phyloP scores from a whole-genome alignment of 2,888 invertebrate species.

The Leptopilina myrica region DNA sequence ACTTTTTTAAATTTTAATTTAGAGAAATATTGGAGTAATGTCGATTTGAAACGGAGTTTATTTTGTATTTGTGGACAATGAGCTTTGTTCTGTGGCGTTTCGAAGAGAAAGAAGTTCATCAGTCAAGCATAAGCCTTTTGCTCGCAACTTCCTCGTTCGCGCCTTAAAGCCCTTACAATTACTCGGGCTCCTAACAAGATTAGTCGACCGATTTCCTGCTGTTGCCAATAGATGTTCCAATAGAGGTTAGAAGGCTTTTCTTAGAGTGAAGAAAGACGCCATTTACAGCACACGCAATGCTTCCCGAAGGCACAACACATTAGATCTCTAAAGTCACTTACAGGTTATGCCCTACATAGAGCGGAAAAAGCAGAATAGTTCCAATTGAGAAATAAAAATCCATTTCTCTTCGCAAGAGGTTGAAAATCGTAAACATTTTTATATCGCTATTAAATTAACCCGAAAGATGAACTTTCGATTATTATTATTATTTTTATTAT shows the following conservation, averaged over 20 bases:
- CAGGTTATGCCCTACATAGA: too few relatives aligned
- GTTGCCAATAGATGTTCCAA: slow-evolving; percentile 24
- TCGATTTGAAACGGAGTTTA: not conserved
- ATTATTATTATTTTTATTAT: too few relatives aligned
- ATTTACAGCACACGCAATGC: slow-evolving; percentile 17
- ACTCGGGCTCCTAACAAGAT: slow-evolving; percentile 36
- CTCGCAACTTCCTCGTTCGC: slow-evolving; percentile 24
- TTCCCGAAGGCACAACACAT: not conserved
- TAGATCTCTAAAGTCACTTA: too few relatives aligned
- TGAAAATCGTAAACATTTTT: too few relatives aligned
- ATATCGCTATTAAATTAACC: too few relatives aligned
- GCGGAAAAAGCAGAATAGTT: too few relatives aligned
- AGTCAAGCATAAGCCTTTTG: slow-evolving; percentile 18
- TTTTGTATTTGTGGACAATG: not conserved
- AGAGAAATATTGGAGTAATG: too few relatives aligned
- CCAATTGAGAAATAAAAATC: too few relatives aligned
- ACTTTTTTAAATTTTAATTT: too few relatives aligned
- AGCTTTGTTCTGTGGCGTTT: not conserved
- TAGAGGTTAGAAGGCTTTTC: slow-evolving; percentile 25
- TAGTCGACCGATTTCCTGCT: slow-evolving; percentile 33
- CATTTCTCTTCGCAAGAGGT: too few relatives aligned
- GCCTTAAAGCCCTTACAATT: slow-evolving; percentile 36
- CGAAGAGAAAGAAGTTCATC: slow-evolving; percentile 7
- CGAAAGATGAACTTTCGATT: too few relatives aligned
- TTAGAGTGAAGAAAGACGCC: slow-evolving; percentile 1